phyloP scores from a whole-genome alignment of 2,797 vertebrate species.

The Pangasius krempfi region DNA sequence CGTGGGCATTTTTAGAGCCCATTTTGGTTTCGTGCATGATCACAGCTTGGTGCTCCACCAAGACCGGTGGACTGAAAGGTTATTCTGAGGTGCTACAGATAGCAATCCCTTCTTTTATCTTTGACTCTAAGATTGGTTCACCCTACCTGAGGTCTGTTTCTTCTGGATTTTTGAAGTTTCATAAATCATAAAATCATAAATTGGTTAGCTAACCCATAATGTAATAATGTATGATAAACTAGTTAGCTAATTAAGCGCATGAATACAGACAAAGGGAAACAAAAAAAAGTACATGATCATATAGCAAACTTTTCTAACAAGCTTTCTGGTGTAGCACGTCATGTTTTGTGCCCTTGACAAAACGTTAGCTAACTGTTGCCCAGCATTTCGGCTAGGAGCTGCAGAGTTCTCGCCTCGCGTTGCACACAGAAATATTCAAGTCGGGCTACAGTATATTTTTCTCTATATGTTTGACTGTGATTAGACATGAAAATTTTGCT shows the following conservation, averaged over 20 bases:
- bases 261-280: background rate
- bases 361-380: background rate
- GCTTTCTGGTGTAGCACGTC: background rate
- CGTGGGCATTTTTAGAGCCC: background rate
- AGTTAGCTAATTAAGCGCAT: background rate
- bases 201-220: background rate
- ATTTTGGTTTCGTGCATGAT: background rate
- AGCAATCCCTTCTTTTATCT: background rate
- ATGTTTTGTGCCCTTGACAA: background rate
- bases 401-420: background rate
- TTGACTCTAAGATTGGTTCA: background rate
- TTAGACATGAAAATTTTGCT: no score
- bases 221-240: background rate
- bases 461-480: background rate
- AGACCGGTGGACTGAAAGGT: background rate
- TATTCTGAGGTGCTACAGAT: background rate
- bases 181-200: background rate
- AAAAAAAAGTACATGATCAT: background rate
- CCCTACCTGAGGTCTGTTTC: background rate
- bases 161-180: background rate
- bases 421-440: background rate
- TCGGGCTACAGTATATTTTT: background rate
- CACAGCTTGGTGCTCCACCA: background rate
- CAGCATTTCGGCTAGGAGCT: background rate
- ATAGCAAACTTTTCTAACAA: background rate